phyloP scores from a whole-genome alignment of 2,888 invertebrate species.

The Ormyrus pomaceus region DNA sequence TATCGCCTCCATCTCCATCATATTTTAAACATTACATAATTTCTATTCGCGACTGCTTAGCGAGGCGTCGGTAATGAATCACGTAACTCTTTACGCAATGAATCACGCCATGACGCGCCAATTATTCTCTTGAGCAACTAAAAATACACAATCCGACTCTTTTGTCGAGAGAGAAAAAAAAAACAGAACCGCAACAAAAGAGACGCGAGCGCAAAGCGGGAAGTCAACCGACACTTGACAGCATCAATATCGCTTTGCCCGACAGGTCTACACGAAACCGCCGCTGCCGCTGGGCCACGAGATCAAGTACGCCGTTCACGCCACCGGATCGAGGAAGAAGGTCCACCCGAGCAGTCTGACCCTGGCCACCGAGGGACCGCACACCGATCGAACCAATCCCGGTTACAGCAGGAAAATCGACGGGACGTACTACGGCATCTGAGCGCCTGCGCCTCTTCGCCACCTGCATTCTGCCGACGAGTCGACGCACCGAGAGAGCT shows the following conservation, averaged over 20 bases:
- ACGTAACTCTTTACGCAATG: too few species aligned
- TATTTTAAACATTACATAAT: too few species aligned
- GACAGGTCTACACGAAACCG: conserved; percentile 57
- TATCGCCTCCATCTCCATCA: too few species aligned
- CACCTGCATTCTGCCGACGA: too few species aligned
- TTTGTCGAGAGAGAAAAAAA: not conserved
- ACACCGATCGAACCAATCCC: conserved; percentile 87
- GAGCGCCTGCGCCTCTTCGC: conserved; percentile 26
- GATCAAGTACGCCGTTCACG: conserved; percentile 54
- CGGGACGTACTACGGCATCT: conserved; percentile 75
- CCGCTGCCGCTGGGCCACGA: conserved; percentile 60
- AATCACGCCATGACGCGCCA: too few species aligned
- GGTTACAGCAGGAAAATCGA: conserved; percentile 88
- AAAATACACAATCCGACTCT: too few species aligned
- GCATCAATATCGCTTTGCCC: not conserved
- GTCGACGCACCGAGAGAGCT: too few species aligned
- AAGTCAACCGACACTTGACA: not conserved
- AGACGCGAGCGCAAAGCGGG: not conserved
- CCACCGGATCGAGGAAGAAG: conserved; percentile 66
- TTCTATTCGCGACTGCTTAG: too few species aligned
- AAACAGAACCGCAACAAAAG: not conserved
- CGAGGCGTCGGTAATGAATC: too few species aligned
- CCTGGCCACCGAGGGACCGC: conserved; percentile 88
- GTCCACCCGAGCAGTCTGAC: conserved; percentile 85
- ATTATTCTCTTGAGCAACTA: too few species aligned